These are phyloP conservation scores for Lepetodrilus schrolli DNA, from an alignment of 2,888 invertebrate genomes.

Conservation along the genomic window DNA sequence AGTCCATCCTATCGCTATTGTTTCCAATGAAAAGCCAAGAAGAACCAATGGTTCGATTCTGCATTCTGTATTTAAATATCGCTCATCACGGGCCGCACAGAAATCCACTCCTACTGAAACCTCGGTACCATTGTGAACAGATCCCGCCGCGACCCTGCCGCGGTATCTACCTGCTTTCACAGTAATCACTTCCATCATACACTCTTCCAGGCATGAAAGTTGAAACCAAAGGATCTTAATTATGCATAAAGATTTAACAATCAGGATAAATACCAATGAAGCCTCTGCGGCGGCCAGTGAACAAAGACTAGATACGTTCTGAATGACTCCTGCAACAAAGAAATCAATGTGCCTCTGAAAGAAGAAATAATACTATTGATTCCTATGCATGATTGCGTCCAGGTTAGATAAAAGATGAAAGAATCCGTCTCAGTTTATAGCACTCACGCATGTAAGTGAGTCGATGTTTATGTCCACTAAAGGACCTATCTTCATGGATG, in stretches of 20 bases:
- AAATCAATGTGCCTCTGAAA: background rate
- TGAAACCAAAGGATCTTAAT: conserved; percentile 14
- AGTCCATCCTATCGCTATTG: no score
- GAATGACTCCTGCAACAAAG: background rate
- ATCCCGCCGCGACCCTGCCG: no score
- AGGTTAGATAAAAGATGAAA: background rate
- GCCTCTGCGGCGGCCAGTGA: background rate
- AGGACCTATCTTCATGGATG: no score
- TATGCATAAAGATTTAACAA: conserved; percentile 25
- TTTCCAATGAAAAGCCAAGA: no score
- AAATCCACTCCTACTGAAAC: no score
- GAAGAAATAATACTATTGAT: background rate
- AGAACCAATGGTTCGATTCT: no score
- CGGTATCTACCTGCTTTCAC: background rate
- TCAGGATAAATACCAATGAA: conserved; percentile 2
- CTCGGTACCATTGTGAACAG: no score
- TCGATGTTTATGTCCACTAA: no score
- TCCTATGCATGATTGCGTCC: background rate
- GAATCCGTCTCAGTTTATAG: no score
- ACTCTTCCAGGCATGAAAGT: background rate
- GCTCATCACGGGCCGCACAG: no score
- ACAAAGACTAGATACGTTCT: background rate
- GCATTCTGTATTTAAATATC: no score
- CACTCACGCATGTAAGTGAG: no score
- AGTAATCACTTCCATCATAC: background rate